Evolutionary conservation across 2,113 vertebrate species (phyloP).

Genomic region (Nematolebias whitei): DNA sequence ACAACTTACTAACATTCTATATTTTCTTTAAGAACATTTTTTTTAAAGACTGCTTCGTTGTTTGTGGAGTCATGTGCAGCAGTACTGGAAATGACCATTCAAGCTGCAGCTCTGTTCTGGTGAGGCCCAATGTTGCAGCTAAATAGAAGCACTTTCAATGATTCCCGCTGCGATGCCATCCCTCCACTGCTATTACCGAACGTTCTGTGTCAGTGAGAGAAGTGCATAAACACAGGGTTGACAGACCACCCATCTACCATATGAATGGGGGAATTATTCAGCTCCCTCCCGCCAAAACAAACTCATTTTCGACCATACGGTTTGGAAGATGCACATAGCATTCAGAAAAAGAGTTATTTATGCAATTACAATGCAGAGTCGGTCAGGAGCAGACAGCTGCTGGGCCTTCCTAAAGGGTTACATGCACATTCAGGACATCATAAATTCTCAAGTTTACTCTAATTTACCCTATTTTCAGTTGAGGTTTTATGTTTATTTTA

Average conservation of each 20-base stretch:
- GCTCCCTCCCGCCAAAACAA: slow-evolving; percentile 21
- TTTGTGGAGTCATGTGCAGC: not conserved
- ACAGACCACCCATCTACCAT: slow-evolving; percentile 60
- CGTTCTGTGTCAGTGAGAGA: slow-evolving; percentile 69
- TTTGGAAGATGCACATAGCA: slow-evolving; percentile 20
- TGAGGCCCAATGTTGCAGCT: slow-evolving; percentile 45
- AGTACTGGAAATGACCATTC: slow-evolving; percentile 29
- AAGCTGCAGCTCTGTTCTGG: slow-evolving; percentile 60
- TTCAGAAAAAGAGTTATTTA: slow-evolving; percentile 17
- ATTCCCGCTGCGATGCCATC: slow-evolving; percentile 61
- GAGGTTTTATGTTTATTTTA: not conserved
- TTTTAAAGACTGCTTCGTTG: not conserved
- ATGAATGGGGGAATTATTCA: slow-evolving; percentile 61
- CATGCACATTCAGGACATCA: not conserved
- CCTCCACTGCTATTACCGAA: slow-evolving; percentile 76
- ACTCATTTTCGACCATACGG: slow-evolving; percentile 35
- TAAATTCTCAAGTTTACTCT: not conserved
- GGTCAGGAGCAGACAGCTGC: not conserved
- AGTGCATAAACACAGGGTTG: slow-evolving; percentile 72
- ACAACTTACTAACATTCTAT: slow-evolving; percentile 2
- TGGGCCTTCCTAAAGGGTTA: not conserved
- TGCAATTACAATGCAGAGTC: not conserved
- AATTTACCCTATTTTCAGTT: not conserved
- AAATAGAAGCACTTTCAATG: slow-evolving; percentile 64
- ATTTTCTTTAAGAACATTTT: slow-evolving; percentile 9